These are phyloP conservation scores for Pelecanus crispus DNA, from an alignment of 2,113 vertebrate species.

Conservation along the genomic window DNA sequence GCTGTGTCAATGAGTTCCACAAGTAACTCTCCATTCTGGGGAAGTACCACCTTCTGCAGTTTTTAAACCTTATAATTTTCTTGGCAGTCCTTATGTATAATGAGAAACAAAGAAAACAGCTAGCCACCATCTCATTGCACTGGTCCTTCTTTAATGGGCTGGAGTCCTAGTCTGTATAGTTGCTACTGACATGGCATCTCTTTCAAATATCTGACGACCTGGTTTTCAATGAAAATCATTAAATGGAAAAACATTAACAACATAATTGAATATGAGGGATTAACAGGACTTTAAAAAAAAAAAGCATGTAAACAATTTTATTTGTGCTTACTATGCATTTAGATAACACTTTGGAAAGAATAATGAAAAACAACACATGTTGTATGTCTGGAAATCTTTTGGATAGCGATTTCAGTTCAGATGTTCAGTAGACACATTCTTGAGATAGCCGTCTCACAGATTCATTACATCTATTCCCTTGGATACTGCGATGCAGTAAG, in stretches of 20 bases:
- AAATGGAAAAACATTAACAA: not conserved
- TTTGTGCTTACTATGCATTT: not conserved
- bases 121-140: not conserved
- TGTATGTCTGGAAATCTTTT: not conserved
- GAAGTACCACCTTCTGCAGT: not conserved
- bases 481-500: not conserved
- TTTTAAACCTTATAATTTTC: not conserved
- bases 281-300: not conserved
- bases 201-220: not conserved
- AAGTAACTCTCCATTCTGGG: not conserved
- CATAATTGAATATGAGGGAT: not conserved
- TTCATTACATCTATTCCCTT: rapidly evolving
- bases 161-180: not conserved
- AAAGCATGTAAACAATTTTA: not conserved
- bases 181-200: not conserved
- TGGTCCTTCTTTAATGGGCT: not conserved
- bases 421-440: not conserved
- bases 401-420: not conserved
- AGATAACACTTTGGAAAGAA: not conserved
- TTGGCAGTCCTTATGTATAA: not conserved
- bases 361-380: not conserved
- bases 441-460: not conserved
- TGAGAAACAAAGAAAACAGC: not conserved
- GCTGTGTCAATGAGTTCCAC: not conserved
- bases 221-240: not conserved